These are phyloP conservation scores for Saguinus midas DNA, from an alignment of 2,113 vertebrate species.

Conservation along the genomic window DNA sequence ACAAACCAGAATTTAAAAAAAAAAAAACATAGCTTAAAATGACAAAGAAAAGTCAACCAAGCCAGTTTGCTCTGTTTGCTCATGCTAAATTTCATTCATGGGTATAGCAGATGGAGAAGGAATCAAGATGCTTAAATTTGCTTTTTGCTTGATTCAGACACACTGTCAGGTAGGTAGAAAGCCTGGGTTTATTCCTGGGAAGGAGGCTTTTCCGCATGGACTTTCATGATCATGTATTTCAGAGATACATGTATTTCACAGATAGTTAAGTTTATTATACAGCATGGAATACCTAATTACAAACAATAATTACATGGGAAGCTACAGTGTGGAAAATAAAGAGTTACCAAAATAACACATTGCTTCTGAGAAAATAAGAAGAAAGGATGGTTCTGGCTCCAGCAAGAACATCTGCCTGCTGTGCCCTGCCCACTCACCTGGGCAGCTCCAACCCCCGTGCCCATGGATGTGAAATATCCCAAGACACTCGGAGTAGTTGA, in stretches of 20 bases:
- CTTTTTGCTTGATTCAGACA: constrained; percentile 44
- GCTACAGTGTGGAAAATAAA: constrained; percentile 42
- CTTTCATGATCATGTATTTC: constrained; percentile 35
- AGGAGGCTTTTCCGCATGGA: not conserved
- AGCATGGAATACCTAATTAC: constrained; percentile 44
- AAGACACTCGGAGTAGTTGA: not conserved
- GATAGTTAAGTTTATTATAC: constrained; percentile 59
- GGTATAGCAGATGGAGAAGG: not conserved
- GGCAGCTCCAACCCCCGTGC: not conserved
- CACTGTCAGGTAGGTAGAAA: constrained; percentile 2
- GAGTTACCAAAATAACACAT: constrained; percentile 63
- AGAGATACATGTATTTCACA: not conserved
- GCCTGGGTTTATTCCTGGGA: constrained; percentile 5
- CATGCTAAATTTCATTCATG: not conserved
- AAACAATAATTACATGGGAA: constrained; percentile 61
- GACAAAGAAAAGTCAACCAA: not conserved
- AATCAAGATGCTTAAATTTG: constrained; percentile 4
- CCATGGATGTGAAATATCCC: not conserved
- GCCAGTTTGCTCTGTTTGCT: not conserved
- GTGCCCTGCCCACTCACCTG: not conserved
- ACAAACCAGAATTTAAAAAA: not conserved
- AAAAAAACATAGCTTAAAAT: constrained; percentile 9
- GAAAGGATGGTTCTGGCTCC: not conserved
- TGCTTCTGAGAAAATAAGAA: constrained; percentile 57
- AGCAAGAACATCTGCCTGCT: constrained; percentile 14